Base-by-base conservation (phyloP, 2,888 invertebrate genomes). In the Rhaphigaster nebulosa region DNA sequence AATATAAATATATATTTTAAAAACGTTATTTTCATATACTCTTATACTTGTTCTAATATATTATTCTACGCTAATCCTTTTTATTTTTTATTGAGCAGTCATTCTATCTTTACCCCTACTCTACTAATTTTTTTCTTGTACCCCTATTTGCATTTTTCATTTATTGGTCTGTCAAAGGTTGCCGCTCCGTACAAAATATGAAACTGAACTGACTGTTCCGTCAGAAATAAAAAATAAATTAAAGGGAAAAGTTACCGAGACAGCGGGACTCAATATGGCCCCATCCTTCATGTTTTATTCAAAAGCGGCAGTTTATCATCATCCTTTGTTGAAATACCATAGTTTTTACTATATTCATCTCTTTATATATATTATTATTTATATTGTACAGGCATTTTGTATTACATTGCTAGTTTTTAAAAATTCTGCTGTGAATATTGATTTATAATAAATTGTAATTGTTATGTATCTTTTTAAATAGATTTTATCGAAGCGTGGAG, bases 271-370 rank as follows among this genome's bases (percentile, higher is more conserved):
- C 34, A 8, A 38, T 76, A 38, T 34, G 38, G 70, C 18, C 70
- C 70, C 70, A 38, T 76, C 70, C 70, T 76, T 76, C 70, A 76
- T 76, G 70, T 76, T 76, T 76, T 76, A 76, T 76, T 76, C 70
- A 76, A 38, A 65, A 76, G 70, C 70, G 5, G 38, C 70, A 76
- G 70, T 76, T 38, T 76, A 34, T 76, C 70, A 38, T 38, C 38
- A 23, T 38, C 70, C 70, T 76, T 38, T 76, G 34, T 23, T 20
- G 70, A 38, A 76, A 76, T 76, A 38, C 70, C 26, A 12, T 29
- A n/a, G 0, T 34, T 38, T 76, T 76, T 8, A 13, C 18, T 34
- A 3, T 70, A 18, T 70, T 12, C 29, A 60, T 60, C 6, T n/a
- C 15, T 60, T 18, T 60, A 60, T 56, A 56, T 56, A 56, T 56